A percentile compares a stretch with the other conserved stretches of the same genome.
Conservation (phyloP, 2,797 vertebrate genomes). For the Acropternis orthonyx region DNA sequence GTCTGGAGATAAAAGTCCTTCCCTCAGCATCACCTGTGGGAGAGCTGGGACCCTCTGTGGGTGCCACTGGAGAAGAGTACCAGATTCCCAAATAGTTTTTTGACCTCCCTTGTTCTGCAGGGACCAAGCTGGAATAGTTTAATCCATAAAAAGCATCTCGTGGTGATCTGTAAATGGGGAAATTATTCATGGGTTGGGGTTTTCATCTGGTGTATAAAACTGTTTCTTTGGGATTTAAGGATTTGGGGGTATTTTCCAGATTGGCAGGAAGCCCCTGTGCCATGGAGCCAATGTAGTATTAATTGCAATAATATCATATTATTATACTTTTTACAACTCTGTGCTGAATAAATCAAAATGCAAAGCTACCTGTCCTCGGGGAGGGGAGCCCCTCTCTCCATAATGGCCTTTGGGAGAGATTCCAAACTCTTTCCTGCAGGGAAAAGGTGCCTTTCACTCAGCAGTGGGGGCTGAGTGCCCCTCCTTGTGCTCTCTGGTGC, state of each 20-base stretch:
- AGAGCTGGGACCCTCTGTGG: neutral
- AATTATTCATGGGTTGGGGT: neutral
- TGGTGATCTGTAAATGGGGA: neutral
- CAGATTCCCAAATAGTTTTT: neutral
- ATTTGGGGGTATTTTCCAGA: neutral
- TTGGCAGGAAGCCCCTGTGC: neutral
- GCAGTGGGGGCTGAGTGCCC: neutral
- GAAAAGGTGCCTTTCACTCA: neutral
- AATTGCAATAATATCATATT: neutral
- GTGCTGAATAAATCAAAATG: neutral
- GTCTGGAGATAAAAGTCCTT: neutral
- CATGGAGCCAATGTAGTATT: accelerated
- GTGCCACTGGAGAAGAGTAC: neutral
- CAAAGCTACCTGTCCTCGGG: neutral
- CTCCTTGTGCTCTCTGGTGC: neutral
- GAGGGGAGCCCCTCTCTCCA: neutral
- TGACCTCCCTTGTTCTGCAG: neutral
- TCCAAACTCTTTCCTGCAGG: neutral
- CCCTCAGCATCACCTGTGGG: too few relatives aligned
- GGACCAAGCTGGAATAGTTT: neutral
- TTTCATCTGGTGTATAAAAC: too few relatives aligned
- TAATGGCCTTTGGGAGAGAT: neutral
- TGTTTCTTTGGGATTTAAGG: neutral
- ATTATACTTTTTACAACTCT: neutral
- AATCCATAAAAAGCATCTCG: neutral